Conservation (phyloP, 2,888 invertebrate genomes). For the Eledona agricola region DNA sequence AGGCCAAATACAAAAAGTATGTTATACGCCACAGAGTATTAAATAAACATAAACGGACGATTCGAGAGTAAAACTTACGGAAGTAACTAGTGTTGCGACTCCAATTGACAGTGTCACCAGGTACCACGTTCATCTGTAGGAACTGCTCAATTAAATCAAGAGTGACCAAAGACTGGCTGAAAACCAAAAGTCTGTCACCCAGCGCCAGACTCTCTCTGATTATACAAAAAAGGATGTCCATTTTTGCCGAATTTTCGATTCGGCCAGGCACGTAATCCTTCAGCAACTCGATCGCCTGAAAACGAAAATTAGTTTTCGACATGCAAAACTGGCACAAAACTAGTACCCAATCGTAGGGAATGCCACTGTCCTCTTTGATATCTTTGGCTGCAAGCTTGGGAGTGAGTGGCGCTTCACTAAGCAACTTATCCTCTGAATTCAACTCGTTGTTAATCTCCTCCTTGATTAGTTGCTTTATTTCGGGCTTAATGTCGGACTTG, state of each 20-base stretch:
- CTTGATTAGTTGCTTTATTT: slow-evolving; percentile 58
- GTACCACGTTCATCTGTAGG: slow-evolving; percentile 76
- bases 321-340: too few relatives aligned
- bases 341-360: slow-evolving; percentile 85
- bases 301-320: slow-evolving; percentile 28
- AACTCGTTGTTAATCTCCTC: slow-evolving; percentile 58
- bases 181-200: slow-evolving; percentile 92
- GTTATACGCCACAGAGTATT: too few relatives aligned
- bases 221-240: slow-evolving; percentile 92
- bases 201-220: slow-evolving; percentile 86
- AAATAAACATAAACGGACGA: too few relatives aligned
- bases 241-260: slow-evolving; percentile 93
- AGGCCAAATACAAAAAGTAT: too few relatives aligned
- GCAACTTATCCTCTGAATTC: slow-evolving; percentile 41
- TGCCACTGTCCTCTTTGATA: slow-evolving; percentile 78
- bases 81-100: slow-evolving; percentile 88
- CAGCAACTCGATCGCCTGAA: slow-evolving; percentile 77
- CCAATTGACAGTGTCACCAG: slow-evolving; percentile 80
- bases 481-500: slow-evolving; percentile 64
- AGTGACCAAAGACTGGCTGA: slow-evolving; percentile 96
- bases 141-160: slow-evolving; percentile 95
- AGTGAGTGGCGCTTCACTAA: slow-evolving; percentile 7
- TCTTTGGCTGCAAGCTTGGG: slow-evolving; percentile 49
- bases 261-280: slow-evolving; percentile 89
- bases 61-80: slow-evolving; percentile 70